Conservation (phyloP, 2,113 vertebrate species). For the Patagioenas fasciata region DNA sequence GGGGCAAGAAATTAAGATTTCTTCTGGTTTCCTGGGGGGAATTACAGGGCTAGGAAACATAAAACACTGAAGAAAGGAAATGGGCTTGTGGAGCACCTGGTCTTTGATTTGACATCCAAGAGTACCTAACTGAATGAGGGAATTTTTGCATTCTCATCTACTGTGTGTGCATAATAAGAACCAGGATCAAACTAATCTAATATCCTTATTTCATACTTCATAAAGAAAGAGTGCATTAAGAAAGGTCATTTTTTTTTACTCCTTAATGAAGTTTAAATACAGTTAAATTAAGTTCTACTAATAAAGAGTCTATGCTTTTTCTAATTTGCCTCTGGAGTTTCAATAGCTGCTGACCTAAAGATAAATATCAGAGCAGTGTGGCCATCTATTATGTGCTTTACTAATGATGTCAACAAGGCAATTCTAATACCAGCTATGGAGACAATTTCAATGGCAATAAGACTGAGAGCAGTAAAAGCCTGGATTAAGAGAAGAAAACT, state of each 20-base stretch:
- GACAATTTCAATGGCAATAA: conserved; percentile 1
- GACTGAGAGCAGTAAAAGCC: background rate
- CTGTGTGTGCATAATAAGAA: conserved; percentile 13
- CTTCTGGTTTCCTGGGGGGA: conserved; percentile 57
- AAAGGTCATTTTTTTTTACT: background rate
- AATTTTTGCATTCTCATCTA: conserved; percentile 43
- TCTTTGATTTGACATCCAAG: conserved; percentile 60
- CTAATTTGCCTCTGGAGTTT: conserved; percentile 20
- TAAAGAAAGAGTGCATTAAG: conserved; percentile 34
- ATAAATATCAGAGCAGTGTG: conserved; percentile 10
- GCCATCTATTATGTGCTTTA: background rate
- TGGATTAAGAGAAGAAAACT: background rate
- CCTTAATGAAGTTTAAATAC: conserved; percentile 53
- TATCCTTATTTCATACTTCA: conserved; percentile 35
- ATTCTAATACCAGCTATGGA: background rate
- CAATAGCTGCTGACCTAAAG: conserved; percentile 27
- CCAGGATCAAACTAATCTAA: conserved; percentile 53
- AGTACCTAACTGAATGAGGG: background rate
- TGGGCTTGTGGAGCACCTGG: conserved; percentile 60
- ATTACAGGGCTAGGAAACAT: conserved; percentile 64
- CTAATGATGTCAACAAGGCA: conserved; percentile 43
- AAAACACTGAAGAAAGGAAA: conserved; percentile 63
- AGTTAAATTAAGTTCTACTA: conserved; percentile 49
- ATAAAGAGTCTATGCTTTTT: background rate
- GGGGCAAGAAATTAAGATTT: conserved; percentile 52